Percentiles rank a stretch among this genome's conserved stretches.
phyloP scores from a whole-genome alignment of 2,888 invertebrate genomes.

The Sympetrum striolatum region DNA sequence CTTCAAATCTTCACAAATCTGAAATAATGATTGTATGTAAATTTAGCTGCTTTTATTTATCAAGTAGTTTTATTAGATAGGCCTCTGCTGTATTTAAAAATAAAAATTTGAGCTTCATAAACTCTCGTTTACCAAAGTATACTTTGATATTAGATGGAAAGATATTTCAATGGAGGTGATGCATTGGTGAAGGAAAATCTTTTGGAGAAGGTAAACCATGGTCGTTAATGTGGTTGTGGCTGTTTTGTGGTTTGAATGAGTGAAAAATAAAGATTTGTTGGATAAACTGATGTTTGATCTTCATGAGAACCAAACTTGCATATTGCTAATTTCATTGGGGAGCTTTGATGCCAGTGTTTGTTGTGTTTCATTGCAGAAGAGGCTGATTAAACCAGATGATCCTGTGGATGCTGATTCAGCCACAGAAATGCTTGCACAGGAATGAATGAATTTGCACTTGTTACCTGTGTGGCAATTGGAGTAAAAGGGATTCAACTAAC shows the following conservation, averaged over 20 bases:
- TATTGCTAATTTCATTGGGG: background rate
- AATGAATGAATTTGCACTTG: slow-evolving; percentile 33
- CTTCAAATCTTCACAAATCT: no score
- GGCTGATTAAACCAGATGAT: slow-evolving; percentile 29
- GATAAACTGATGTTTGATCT: background rate
- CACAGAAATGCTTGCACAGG: slow-evolving; percentile 38
- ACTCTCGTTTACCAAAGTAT: no score
- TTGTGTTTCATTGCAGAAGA: slow-evolving; percentile 39
- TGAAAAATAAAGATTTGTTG: background rate
- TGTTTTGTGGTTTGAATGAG: background rate
- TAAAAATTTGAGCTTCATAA: no score
- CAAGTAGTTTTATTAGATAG: no score
- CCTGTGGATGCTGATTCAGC: slow-evolving; percentile 30
- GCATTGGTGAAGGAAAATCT: background rate
- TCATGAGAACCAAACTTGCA: background rate
- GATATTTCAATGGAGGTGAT: background rate
- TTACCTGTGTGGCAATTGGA: slow-evolving; percentile 28
- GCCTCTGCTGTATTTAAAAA: no score
- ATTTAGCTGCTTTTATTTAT: no score
- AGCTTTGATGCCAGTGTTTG: slow-evolving; percentile 18
- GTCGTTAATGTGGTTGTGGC: no score
- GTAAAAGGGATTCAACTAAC: slow-evolving; percentile 24
- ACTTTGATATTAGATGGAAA: no score
- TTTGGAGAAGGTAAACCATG: no score
- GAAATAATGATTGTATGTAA: no score